Evolutionary conservation across 1,140 invertebrate genomes (phyloP).

Genomic region (Sitodiplosis mosellana): DNA sequence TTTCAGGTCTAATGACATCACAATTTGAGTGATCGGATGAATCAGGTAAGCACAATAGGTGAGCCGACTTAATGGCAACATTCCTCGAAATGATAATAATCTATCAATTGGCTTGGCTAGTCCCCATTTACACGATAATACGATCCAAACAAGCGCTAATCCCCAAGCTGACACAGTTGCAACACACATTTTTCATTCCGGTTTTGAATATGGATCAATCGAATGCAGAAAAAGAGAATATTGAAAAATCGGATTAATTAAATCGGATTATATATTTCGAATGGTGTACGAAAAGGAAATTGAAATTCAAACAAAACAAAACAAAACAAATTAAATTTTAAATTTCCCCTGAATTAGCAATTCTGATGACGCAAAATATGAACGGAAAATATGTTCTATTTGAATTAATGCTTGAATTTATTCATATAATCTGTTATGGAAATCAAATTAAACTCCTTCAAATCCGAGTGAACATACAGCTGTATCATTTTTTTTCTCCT

Average conservation of each 20-base stretch:
- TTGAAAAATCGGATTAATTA: not conserved
- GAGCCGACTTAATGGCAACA: constrained; percentile 69
- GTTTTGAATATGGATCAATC: no score
- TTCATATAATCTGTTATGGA: no score
- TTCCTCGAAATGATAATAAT: constrained; percentile 55
- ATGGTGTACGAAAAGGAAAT: not conserved
- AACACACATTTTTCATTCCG: no score
- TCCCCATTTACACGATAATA: constrained; percentile 58
- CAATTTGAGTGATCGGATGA: constrained; percentile 69
- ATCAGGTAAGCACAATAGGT: constrained; percentile 83
- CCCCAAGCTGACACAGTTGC: constrained; percentile 44
- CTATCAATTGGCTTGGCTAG: constrained; percentile 52
- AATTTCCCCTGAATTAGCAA: no score
- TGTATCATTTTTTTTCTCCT: no score
- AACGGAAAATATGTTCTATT: no score
- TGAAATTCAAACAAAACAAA: not conserved
- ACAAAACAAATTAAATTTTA: not conserved
- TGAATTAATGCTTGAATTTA: no score
- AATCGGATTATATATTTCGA: not conserved
- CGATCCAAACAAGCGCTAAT: constrained; percentile 56
- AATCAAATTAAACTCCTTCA: no score
- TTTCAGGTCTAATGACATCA: constrained; percentile 55
- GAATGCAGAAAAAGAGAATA: not conserved
- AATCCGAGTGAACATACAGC: no score
- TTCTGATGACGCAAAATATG: no score